Evolutionary conservation across 2,888 invertebrate species (phyloP).

Genomic region (Ischnus inquisitorius): DNA sequence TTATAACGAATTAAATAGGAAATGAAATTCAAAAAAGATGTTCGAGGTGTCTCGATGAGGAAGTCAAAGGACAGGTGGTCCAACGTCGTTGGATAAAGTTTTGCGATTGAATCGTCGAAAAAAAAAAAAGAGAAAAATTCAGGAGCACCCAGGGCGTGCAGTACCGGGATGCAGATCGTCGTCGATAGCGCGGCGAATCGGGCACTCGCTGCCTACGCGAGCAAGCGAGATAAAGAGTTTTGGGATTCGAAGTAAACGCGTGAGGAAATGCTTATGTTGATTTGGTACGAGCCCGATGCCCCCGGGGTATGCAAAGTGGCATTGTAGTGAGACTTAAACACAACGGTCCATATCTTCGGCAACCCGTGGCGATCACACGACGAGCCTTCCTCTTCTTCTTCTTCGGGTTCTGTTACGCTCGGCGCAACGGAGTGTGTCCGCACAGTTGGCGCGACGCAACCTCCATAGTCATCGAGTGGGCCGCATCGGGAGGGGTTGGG

Average conservation of each 20-base stretch:
- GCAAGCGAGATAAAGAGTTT: conserved; percentile 10
- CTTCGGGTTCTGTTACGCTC: conserved; percentile 49
- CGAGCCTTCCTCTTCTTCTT: conserved; percentile 39
- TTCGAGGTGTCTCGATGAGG: background rate
- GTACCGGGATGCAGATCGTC: conserved; percentile 51
- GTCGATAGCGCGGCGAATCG: conserved; percentile 51
- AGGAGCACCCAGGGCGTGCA: conserved; percentile 55
- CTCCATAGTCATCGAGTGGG: conserved; percentile 17
- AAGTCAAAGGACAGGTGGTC: conserved; percentile 45
- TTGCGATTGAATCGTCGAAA: conserved; percentile 68
- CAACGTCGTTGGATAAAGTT: conserved; percentile 33
- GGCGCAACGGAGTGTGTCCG: background rate
- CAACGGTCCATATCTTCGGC: conserved; percentile 75
- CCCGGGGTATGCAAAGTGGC: conserved; percentile 71
- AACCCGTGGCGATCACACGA: conserved; percentile 72
- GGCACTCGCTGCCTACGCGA: background rate
- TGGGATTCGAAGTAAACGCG: conserved; percentile 49
- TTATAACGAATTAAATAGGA: too few relatives aligned
- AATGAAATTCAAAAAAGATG: too few relatives aligned
- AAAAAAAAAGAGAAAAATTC: conserved; percentile 54
- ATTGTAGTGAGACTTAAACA: conserved; percentile 74
- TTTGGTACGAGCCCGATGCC: conserved; percentile 65
- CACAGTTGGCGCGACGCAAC: conserved; percentile 62
- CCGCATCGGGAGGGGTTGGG: conserved; percentile 44
- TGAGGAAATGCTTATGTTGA: conserved; percentile 71